Percentiles rank a stretch among this genome's conserved stretches.
These are phyloP conservation scores for Papio anubis DNA, from an alignment of 2,113 vertebrate species.

Conservation along the genomic window DNA sequence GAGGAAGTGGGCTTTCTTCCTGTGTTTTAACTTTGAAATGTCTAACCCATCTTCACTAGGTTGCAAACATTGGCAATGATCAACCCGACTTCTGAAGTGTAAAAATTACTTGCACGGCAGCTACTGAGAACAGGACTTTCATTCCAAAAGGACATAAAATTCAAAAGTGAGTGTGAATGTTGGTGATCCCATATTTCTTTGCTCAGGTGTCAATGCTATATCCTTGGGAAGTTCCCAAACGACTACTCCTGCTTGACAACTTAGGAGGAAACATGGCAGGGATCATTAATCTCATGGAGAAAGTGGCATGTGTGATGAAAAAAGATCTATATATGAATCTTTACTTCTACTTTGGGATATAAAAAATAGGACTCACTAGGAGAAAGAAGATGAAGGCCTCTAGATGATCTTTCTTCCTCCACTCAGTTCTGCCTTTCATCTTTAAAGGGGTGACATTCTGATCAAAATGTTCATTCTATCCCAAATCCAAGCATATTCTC, in stretches of 20 bases:
- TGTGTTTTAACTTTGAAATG: not conserved
- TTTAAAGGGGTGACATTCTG: not conserved
- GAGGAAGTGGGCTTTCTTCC: not conserved
- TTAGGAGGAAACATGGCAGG: not conserved
- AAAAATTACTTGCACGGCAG: not conserved
- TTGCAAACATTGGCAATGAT: not conserved
- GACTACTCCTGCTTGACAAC: not conserved
- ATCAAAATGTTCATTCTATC: not conserved
- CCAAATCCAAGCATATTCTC: not conserved
- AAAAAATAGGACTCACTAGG: not conserved
- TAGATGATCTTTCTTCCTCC: not conserved
- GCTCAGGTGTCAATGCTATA: not conserved
- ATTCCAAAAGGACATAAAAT: not conserved
- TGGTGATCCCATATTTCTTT: not conserved
- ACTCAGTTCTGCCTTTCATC: not conserved
- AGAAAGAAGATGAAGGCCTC: not conserved
- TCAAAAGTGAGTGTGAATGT: not conserved
- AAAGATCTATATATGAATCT: not conserved
- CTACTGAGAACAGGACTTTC: conserved; percentile 6
- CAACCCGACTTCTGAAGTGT: not conserved
- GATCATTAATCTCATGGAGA: not conserved
- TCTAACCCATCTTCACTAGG: not conserved
- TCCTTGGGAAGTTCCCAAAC: not conserved
- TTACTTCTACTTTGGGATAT: not conserved
- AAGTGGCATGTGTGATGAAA: not conserved